Base-by-base conservation (phyloP, 2,113 vertebrate species). In the Solea senegalensis region DNA sequence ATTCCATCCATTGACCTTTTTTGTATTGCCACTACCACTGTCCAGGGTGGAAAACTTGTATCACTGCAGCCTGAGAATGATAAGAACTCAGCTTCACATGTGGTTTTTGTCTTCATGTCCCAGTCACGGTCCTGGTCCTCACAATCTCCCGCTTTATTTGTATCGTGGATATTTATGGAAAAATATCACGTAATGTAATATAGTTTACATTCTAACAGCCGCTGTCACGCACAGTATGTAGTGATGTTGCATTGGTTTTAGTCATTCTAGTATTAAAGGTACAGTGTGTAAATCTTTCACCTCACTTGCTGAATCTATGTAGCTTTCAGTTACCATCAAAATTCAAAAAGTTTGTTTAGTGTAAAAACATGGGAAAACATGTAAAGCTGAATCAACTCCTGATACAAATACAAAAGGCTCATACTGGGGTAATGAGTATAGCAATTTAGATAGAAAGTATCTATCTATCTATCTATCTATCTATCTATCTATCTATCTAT, bases 41-140 rank as follows among this genome's bases (percentile, higher is more conserved):
- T 7, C 53, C 45, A 64, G 28, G 66, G 72, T 12, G 51, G 51
- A n/a, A 26, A 27, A 45, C 34, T 43, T 21, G 54, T 61, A 52
- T 67, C 69, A 9, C 43, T 1, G 62, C 50, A 48, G 59, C 54
- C 51, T 64, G 41, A 15, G 27, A 44, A 0, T 13, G 68, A 81
- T 61, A 69, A 57, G 27, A 53, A 39, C 57, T 69, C 79, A 2
- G 21, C n/a, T 12, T 65, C 73, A 28, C 12, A 52, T 53, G 68
- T 59, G 45, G 12, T 45, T 15, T 14, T 34, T 34, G 34, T 34
- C 34, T 34, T 34, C 34, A 34, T 6, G 5, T 34, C 34, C 34
- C 34, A 1, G 21, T 21, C 21, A 21, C 34, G 3, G 5, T 34
- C 34, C 3, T 34, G 34, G 26, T 26, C 16, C 48, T 58, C 66